Evolutionary conservation across 2,113 vertebrate species (phyloP).

Genomic region (Lepidothrix coronata): DNA sequence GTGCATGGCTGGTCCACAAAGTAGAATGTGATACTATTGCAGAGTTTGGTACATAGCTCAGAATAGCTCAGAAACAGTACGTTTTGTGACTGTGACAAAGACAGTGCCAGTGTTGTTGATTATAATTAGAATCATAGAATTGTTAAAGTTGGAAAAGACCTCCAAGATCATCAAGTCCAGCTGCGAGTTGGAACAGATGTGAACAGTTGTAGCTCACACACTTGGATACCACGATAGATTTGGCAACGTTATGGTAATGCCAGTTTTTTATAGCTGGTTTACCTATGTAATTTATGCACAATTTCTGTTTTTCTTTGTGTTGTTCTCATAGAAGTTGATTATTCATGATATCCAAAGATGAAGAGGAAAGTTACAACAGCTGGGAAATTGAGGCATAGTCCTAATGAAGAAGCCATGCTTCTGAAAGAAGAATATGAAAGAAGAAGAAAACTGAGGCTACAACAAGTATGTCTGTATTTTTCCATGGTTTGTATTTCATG

Average conservation of each 20-base stretch:
- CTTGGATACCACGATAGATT: rapidly evolving
- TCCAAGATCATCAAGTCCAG: neutral
- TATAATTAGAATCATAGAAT: neutral
- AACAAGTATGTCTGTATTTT: constrained; percentile 79
- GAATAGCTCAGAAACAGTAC: neutral
- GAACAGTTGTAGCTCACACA: neutral
- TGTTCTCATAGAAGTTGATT: neutral
- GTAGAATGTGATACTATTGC: neutral
- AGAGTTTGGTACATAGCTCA: neutral
- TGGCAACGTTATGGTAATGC: neutral
- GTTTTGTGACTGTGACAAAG: neutral
- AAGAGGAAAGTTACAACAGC: constrained; percentile 77
- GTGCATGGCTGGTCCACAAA: neutral
- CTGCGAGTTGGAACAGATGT: rapidly evolving
- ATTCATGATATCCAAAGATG: constrained; percentile 67
- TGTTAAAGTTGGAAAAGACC: neutral
- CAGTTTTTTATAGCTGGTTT: neutral
- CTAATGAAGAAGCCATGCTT: constrained; percentile 89
- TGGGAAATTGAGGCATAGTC: constrained; percentile 80
- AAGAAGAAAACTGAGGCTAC: constrained; percentile 87
- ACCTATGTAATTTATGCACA: neutral
- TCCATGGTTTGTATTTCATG: neutral
- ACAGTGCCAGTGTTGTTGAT: neutral
- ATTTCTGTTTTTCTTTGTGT: neutral
- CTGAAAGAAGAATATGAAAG: constrained; percentile 88